Evolutionary conservation across 2,797 vertebrate genomes (phyloP).

Genomic region (Kryptolebias ocellatus): DNA sequence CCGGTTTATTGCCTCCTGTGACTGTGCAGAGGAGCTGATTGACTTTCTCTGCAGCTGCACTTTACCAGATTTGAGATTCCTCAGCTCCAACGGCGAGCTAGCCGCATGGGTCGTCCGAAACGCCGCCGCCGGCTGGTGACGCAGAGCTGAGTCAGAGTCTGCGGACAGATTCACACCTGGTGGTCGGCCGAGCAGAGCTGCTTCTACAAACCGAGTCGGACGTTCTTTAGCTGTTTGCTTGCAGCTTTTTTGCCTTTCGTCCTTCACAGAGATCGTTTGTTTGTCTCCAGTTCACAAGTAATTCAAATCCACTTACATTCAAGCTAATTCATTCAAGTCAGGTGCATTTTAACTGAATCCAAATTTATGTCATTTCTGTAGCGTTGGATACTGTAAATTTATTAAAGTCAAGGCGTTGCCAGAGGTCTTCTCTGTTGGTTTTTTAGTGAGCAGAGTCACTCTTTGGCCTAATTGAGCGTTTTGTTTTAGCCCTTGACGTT

Average conservation of each 20-base stretch:
- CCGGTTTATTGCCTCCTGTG: conserved; percentile 47
- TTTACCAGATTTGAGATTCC: conserved; percentile 39
- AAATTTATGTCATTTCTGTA: too few species aligned
- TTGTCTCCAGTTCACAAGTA: too few species aligned
- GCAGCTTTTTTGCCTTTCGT: too few species aligned
- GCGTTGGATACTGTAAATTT: too few species aligned
- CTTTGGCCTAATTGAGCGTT: not conserved
- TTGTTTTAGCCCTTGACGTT: not conserved
- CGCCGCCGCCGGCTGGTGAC: not conserved
- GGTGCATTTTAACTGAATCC: too few species aligned
- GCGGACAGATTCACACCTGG: conserved; percentile 18
- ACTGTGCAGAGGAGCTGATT: conserved; percentile 36
- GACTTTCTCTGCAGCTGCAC: conserved; percentile 40
- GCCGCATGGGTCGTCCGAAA: conserved; percentile 2
- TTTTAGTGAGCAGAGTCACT: not conserved
- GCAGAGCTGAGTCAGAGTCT: conserved; percentile 57
- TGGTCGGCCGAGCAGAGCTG: conserved; percentile 27
- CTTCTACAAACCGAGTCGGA: not conserved
- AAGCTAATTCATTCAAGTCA: too few species aligned
- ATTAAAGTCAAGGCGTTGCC: too few species aligned
- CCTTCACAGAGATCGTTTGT: too few species aligned
- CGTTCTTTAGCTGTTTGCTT: not conserved
- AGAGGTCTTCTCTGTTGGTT: not conserved
- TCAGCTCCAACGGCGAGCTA: conserved; percentile 16
- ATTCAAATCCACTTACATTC: too few species aligned